phyloP scores from a whole-genome alignment of 2,888 invertebrate genomes.

The Laothoe populi region DNA sequence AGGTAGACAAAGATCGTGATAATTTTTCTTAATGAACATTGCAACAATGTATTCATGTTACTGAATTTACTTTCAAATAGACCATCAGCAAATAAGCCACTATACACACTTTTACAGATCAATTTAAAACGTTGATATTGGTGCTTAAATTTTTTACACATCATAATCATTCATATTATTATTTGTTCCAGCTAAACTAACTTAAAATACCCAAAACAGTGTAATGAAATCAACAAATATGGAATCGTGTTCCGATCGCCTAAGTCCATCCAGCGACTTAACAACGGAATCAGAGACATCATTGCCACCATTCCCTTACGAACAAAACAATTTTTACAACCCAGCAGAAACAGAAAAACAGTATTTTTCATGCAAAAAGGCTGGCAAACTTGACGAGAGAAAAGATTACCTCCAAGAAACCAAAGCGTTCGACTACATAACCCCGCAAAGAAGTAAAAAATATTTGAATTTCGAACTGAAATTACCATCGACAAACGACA shows the following conservation, averaged over 20 bases:
- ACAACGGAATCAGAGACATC: slow-evolving; percentile 80
- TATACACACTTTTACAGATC: too few relatives aligned
- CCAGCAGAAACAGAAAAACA: slow-evolving; percentile 70
- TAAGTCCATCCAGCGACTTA: slow-evolving; percentile 76
- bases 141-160: too few relatives aligned
- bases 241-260: slow-evolving; percentile 75
- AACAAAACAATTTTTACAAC: slow-evolving; percentile 69
- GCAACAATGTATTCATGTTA: too few relatives aligned
- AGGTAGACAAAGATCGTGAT: too few relatives aligned
- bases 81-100: too few relatives aligned
- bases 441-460: slow-evolving; percentile 71
- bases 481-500: slow-evolving; percentile 71
- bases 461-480: slow-evolving; percentile 80
- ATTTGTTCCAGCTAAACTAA: slow-evolving; percentile 20
- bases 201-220: slow-evolving; percentile 24
- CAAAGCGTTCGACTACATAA: slow-evolving; percentile 70
- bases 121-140: too few relatives aligned
- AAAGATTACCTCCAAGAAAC: slow-evolving; percentile 69
- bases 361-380: slow-evolving; percentile 73
- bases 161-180: neutral
- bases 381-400: slow-evolving; percentile 61
- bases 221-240: slow-evolving; percentile 81
- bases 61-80: too few relatives aligned
- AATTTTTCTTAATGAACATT: too few relatives aligned
- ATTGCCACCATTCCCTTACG: slow-evolving; percentile 71